Base-by-base conservation (phyloP, 1,140 invertebrate genomes). In the Meloidogyne chitwoodi region DNA sequence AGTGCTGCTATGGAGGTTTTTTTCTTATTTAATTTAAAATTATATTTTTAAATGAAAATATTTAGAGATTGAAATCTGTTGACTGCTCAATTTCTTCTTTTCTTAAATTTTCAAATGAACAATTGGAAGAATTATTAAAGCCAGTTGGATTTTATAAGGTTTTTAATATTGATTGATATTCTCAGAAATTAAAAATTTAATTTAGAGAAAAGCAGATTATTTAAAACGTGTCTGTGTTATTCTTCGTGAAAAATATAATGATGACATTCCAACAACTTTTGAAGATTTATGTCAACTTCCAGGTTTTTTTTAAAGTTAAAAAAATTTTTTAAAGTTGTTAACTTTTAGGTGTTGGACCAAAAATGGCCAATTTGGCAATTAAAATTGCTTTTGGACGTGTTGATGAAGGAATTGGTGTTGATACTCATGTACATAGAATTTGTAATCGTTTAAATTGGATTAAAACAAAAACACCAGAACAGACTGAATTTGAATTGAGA, bases 341-440 rank as follows among this genome's bases (percentile, higher is more conserved):
- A 22, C n/a, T 79, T 65, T 19, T 12, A 27, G 83, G 83, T 22
- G 75, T 84, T 27, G 83, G 80, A n/a, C 73, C 74, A 29, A 82
- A 82, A 68, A 84, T 84, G 66, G 70, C 68, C 29, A 77, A 83
- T 75, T 79, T 83, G 62, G 73, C 75, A 12, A 24, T 83, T 74
- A 41, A 75, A 34, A 80, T 80, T 24, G 69, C 80, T 34, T 82
- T 83, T 65, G 68, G 81, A 56, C 48, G 48, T 66, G n/a, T 34
- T 24, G 34, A 26, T 8, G 75, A 78, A 69, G 67, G 78, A 19
- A 84, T 82, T 56, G 83, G 67, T 12, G 80, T 85, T 4, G 79
- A 82, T 64, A 84, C 62, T 56, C 48, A 66, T 27, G 76, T 77
- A 27, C 80, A 80, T 56, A 22, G 80, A 38, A 81, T 81, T 69